phyloP scores from a whole-genome alignment of 2,888 invertebrate genomes.

The Mythimna vitellina region DNA sequence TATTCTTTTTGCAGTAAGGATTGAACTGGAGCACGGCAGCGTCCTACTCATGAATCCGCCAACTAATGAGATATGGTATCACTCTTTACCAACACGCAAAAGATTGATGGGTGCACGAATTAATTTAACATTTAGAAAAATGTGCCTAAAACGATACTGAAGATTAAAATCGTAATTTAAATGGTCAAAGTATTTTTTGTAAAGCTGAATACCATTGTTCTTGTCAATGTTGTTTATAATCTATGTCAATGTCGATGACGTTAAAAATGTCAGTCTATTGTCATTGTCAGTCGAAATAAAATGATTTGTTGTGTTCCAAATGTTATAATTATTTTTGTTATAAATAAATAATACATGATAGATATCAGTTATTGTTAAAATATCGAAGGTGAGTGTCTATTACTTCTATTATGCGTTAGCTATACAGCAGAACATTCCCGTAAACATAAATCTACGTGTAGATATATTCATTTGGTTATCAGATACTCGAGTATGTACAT shows the following conservation, averaged over 20 bases:
- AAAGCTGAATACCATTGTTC: slow-evolving; percentile 41
- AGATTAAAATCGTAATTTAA: background rate
- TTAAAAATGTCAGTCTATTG: slow-evolving; percentile 60
- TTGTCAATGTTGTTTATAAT: slow-evolving; percentile 43
- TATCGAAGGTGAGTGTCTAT: slow-evolving; percentile 61
- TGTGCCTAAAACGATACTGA: slow-evolving; percentile 62
- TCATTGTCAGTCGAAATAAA: slow-evolving; percentile 45
- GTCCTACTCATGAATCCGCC: slow-evolving; percentile 93
- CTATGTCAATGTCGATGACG: slow-evolving; percentile 53
- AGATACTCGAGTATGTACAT: slow-evolving; percentile 76
- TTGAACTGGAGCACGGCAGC: slow-evolving; percentile 92
- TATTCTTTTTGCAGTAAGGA: slow-evolving; percentile 86
- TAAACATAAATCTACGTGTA: slow-evolving; percentile 47
- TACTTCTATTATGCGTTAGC: slow-evolving; percentile 17
- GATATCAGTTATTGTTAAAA: slow-evolving; percentile 22
- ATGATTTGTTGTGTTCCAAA: slow-evolving; percentile 63
- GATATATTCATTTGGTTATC: slow-evolving; percentile 76
- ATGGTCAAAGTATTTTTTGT: background rate
- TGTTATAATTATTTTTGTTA: slow-evolving; percentile 40
- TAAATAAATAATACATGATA: slow-evolving; percentile 32
- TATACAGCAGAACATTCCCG: slow-evolving; percentile 7
- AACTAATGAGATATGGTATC: slow-evolving; percentile 93
- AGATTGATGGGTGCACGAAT: slow-evolving; percentile 89
- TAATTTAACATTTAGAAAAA: slow-evolving; percentile 92
- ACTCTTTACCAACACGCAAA: slow-evolving; percentile 92